A percentile compares a stretch with the other conserved stretches of the same genome.
Conservation (phyloP, 2,113 vertebrate species). For the Saguinus midas region DNA sequence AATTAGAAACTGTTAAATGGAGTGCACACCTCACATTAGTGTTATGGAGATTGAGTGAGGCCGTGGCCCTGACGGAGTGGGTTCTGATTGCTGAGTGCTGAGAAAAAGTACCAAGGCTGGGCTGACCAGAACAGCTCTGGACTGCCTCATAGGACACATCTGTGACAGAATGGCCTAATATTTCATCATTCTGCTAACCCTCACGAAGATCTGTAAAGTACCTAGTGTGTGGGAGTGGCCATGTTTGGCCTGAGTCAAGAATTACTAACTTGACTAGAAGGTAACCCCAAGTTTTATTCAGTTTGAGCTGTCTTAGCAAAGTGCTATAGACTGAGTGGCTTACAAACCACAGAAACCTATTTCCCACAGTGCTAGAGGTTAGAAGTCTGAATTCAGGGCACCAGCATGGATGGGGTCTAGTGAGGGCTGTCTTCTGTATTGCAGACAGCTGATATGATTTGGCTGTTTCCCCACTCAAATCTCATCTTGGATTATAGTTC, state of each 20-base stretch:
- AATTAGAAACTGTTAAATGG: neutral
- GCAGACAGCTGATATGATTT: too few species aligned
- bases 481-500: too few species aligned
- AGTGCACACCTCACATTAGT: too few species aligned
- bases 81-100: neutral
- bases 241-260: neutral
- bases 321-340: neutral
- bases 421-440: neutral
- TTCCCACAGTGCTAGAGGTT: neutral
- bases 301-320: neutral
- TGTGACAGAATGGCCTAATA: neutral
- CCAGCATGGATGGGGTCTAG: neutral
- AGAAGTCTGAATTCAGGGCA: neutral
- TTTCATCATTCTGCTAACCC: too few species aligned
- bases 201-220: neutral
- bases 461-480: too few species aligned
- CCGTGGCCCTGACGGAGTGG: too few species aligned
- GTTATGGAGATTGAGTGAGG: neutral
- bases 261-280: neutral
- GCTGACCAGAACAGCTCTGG: neutral
- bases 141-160: accelerated
- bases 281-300: neutral
- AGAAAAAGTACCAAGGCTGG: neutral
- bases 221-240: too few species aligned
- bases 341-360: neutral